Conservation (phyloP, 2,113 vertebrate genomes). For the Mustela lutreola region DNA sequence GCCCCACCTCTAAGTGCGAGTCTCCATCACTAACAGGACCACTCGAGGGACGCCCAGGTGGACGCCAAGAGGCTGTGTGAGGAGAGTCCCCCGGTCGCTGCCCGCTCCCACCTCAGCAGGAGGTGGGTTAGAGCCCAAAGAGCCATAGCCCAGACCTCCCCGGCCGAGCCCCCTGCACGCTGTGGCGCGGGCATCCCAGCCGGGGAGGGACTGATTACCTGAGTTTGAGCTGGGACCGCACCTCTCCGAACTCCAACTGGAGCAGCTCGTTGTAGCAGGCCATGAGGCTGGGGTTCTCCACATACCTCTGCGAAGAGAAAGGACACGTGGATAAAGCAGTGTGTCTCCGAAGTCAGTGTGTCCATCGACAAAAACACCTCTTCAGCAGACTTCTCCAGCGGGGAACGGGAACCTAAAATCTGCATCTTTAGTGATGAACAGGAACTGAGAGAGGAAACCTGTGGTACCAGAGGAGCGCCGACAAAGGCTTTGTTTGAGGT, state of each 20-base stretch:
- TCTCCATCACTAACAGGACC: neutral
- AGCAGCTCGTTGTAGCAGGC: constrained; percentile 98
- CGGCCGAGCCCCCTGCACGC: no score
- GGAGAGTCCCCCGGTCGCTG: neutral
- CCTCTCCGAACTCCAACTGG: constrained; percentile 96
- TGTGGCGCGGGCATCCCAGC: neutral
- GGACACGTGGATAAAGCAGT: constrained; percentile 43
- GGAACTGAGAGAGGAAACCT: neutral
- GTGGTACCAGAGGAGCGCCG: neutral
- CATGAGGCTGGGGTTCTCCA: constrained; percentile 96
- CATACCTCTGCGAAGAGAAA: constrained; percentile 91
- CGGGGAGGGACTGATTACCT: constrained; percentile 90
- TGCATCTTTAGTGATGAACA: neutral
- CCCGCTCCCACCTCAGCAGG: neutral
- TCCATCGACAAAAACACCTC: neutral
- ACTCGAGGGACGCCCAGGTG: neutral
- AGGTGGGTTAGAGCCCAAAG: neutral
- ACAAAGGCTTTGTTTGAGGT: neutral
- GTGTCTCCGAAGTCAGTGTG: neutral
- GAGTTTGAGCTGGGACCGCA: constrained; percentile 97
- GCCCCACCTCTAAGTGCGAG: neutral
- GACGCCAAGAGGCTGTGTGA: neutral
- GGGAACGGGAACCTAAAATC: constrained; percentile 18
- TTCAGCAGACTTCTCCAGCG: constrained; percentile 7
- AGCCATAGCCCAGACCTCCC: neutral